Evolutionary conservation across 2,888 invertebrate species (phyloP).

Genomic region (Mythimna loreyi): DNA sequence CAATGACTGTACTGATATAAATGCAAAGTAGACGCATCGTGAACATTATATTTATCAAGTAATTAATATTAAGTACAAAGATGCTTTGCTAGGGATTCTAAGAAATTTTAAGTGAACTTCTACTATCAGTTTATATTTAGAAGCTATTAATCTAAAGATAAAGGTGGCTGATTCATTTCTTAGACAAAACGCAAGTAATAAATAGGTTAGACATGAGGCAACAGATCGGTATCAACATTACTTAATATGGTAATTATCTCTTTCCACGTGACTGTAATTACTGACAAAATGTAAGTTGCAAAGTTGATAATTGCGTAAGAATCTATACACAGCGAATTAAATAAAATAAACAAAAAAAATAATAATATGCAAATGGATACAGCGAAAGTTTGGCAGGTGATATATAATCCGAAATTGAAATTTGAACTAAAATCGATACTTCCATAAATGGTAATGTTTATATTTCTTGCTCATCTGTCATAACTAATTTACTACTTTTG

Average conservation of each 20-base stretch:
- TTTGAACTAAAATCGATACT: neutral
- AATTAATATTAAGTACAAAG: conserved; percentile 1
- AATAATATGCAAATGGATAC: conserved; percentile 5
- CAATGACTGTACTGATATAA: conserved; percentile 42
- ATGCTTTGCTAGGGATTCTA: neutral
- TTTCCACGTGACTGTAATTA: neutral
- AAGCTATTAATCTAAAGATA: conserved; percentile 6
- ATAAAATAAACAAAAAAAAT: too few relatives aligned
- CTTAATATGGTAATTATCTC: neutral
- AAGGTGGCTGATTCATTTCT: neutral
- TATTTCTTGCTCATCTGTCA: conserved; percentile 7
- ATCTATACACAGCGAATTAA: too few relatives aligned
- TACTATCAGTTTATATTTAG: neutral
- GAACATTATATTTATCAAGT: neutral
- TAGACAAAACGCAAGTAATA: neutral
- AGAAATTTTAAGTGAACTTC: neutral
- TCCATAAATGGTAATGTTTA: conserved; percentile 11
- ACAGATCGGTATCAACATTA: neutral
- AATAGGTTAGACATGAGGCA: neutral
- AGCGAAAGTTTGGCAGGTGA: conserved; percentile 24
- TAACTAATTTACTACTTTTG: neutral
- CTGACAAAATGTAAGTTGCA: conserved; percentile 3
- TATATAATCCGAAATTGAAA: conserved; percentile 1
- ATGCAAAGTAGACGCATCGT: conserved; percentile 8
- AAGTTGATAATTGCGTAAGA: neutral